phyloP scores from a whole-genome alignment of 2,888 invertebrate species.

The Allophyes oxyacanthae region DNA sequence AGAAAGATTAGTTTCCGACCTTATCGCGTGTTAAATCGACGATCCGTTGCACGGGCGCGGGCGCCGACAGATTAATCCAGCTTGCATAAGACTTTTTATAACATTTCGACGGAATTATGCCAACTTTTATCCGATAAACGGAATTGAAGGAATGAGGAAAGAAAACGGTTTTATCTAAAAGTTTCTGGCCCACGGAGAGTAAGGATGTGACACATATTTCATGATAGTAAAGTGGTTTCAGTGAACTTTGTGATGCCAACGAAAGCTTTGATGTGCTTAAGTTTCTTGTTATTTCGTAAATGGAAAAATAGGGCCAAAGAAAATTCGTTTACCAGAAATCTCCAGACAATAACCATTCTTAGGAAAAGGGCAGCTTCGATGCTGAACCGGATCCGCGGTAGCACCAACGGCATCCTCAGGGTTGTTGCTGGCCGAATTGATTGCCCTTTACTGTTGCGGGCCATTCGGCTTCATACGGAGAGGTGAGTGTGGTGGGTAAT shows the following conservation, averaged over 20 bases:
- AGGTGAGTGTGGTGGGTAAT: too few species aligned
- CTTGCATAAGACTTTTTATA: constrained; percentile 67
- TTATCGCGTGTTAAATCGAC: constrained; percentile 76
- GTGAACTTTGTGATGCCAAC: constrained; percentile 27
- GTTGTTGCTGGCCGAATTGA: too few species aligned
- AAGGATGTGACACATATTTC: constrained; percentile 42
- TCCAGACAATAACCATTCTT: too few species aligned
- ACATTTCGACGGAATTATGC: constrained; percentile 58
- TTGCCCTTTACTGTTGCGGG: too few species aligned
- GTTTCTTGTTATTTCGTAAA: constrained; percentile 25
- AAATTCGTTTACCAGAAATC: too few species aligned
- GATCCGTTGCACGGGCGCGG: constrained; percentile 70
- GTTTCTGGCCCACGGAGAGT: constrained; percentile 39
- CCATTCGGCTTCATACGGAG: too few species aligned
- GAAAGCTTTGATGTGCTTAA: constrained; percentile 20
- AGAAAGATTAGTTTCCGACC: constrained; percentile 69
- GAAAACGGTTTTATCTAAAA: constrained; percentile 56
- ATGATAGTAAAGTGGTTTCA: constrained; percentile 35
- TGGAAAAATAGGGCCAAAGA: neutral
- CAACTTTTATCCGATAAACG: constrained; percentile 55
- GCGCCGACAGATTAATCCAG: constrained; percentile 74
- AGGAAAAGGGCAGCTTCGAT: too few species aligned
- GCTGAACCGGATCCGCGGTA: too few species aligned
- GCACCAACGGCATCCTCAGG: too few species aligned
- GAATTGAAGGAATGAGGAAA: constrained; percentile 39